These are phyloP conservation scores for Lordiphosa andalusiaca DNA, from an alignment of 2,888 invertebrate genomes.

Conservation along the genomic window DNA sequence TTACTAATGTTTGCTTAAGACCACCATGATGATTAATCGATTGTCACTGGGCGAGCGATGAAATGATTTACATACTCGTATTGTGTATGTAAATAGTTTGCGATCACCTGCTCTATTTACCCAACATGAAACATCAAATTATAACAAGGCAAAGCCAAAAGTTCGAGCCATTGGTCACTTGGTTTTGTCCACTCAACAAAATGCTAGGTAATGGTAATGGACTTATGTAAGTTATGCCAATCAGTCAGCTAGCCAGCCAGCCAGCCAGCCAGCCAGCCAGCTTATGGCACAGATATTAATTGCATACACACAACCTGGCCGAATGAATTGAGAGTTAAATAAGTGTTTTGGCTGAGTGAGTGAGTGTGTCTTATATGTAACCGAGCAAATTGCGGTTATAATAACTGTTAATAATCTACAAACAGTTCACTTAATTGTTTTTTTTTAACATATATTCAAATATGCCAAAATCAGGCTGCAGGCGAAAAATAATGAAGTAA, in stretches of 20 bases:
- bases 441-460: conserved; percentile 26
- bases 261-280: conserved; percentile 46
- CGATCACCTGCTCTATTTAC: conserved; percentile 42
- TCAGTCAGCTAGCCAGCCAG: conserved; percentile 35
- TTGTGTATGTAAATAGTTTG: conserved; percentile 7
- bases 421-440: conserved; percentile 44
- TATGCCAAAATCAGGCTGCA: conserved; percentile 20
- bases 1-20: conserved; percentile 9
- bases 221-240: conserved; percentile 65
- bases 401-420: conserved; percentile 56
- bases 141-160: conserved; percentile 6
- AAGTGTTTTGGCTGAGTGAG: conserved; percentile 35
- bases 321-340: conserved; percentile 54
- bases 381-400: conserved; percentile 55
- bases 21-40: conserved; percentile 20
- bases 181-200: conserved; percentile 52
- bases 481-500: conserved; percentile 12
- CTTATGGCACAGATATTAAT: conserved; percentile 68
- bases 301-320: conserved; percentile 48
- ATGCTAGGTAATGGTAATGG: conserved; percentile 47
- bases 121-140: conserved; percentile 34
- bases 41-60: conserved; percentile 11
- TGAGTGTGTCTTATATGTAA: conserved; percentile 28
- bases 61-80: conserved; percentile 13
- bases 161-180: conserved; percentile 39